Base-by-base conservation (phyloP, 2,888 invertebrate species). In the Osmoderma eremita region DNA sequence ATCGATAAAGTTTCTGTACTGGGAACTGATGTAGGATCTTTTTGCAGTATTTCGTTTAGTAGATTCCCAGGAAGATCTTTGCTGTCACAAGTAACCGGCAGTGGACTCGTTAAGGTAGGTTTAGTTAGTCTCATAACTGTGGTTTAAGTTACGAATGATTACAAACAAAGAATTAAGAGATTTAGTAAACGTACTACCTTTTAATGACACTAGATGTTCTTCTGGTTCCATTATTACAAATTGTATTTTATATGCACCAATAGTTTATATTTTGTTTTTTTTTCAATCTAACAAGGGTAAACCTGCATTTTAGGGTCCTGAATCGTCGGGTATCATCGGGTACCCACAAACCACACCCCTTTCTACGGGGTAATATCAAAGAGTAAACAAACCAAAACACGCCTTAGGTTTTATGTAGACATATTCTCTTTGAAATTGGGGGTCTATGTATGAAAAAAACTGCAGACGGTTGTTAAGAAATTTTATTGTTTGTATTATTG, bases 121-220 rank as follows among this genome's bases (percentile, higher is more conserved):
- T 95, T 90, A 1, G 97, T 97, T 70, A 98, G 86, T 73, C 98
- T 87, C 96, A 98, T 97, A 61, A 98, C 98, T 89, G 69, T 63
- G n/a, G 30, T 30, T 1, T 30, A 30, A 30, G 6, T 30, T 10
- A 30, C 1, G 30, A 1, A 30, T 12, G 10, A 79, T 78, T 49
- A 58, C n/a, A n/a, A n/a, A n/a, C n/a, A 51, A 61, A 56, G 49
- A 18, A 62, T 13, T 58, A 49, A 22, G 12, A 24, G 17, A 15
- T 53, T 5, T 45, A 36, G 0, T 49, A 3, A 36, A 48, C 58
- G 20, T 70, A 79, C 80, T 70, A 79, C 80, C 80, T 78, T 80
- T 80, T 54, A 80, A 70, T 24, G 79, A 76, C 51, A 80, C 65
- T 65, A 78, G 72, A 72, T 80, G 80, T 70, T 80, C 79, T 69